Evolutionary conservation across 2,113 vertebrate species (phyloP).

Genomic region (Melanerpes aurifrons): DNA sequence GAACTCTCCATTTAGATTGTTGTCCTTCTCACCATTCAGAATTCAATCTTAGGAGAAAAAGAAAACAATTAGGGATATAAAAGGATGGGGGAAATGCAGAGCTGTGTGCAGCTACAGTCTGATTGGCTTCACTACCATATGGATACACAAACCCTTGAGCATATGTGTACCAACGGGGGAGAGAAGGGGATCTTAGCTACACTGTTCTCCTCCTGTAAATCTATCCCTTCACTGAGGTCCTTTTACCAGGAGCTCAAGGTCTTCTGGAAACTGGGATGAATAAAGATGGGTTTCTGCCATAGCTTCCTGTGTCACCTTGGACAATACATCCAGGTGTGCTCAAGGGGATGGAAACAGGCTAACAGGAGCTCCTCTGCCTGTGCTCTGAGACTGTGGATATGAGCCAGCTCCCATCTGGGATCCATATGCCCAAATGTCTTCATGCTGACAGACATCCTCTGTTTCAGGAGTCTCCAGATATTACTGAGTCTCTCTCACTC

Average conservation of each 20-base stretch:
- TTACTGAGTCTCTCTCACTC: background rate
- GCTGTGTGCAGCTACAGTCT: background rate
- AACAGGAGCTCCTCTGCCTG: background rate
- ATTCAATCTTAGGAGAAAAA: background rate
- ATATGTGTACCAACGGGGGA: background rate
- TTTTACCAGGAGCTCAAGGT: background rate
- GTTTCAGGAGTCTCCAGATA: background rate
- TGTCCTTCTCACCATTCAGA: background rate
- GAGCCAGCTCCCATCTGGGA: conserved; percentile 33
- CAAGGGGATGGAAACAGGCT: background rate
- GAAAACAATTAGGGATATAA: background rate
- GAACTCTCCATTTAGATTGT: background rate
- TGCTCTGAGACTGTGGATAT: background rate
- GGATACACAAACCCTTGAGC: background rate
- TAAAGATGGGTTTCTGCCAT: background rate
- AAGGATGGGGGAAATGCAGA: background rate
- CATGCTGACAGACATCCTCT: background rate
- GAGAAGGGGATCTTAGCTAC: background rate
- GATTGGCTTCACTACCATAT: background rate
- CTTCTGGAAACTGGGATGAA: background rate
- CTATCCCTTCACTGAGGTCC: background rate
- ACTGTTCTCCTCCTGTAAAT: background rate
- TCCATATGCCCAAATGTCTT: background rate
- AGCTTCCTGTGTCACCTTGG: background rate
- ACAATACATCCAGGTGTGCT: background rate